Conservation (phyloP, 2,113 vertebrate species). For the Dermatemys mawii region DNA sequence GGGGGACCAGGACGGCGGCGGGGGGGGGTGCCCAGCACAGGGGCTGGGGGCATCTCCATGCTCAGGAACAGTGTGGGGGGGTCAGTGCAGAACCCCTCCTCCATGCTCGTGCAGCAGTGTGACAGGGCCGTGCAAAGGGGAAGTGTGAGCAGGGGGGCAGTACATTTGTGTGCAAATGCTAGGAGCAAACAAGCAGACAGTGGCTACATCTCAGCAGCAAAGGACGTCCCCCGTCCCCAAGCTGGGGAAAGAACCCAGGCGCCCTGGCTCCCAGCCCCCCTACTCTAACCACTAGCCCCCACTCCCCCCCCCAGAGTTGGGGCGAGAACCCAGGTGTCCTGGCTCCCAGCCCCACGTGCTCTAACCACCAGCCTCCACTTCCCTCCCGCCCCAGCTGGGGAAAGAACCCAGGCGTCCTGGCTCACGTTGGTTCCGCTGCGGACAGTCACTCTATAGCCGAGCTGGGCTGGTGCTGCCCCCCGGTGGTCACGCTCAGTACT, state of each 20-base stretch:
- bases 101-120: not conserved
- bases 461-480: not conserved
- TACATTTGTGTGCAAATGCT: not conserved
- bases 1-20: too few relatives aligned
- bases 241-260: not conserved
- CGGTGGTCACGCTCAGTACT: not conserved
- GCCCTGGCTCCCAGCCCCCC: too few relatives aligned
- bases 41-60: not conserved
- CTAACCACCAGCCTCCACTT: not conserved
- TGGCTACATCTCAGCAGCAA: too few relatives aligned
- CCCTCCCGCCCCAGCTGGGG: not conserved
- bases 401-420: not conserved
- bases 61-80: not conserved
- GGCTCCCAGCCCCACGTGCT: not conserved
- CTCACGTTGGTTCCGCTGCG: not conserved
- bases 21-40: too few relatives aligned
- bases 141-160: not conserved
- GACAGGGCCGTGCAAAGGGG: not conserved
- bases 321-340: not conserved
- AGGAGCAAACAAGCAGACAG: not conserved
- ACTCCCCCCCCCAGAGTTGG: not conserved
- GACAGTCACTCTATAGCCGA: not conserved
- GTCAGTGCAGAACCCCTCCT: not conserved
- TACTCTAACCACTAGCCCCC: not conserved
- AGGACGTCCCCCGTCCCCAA: too few relatives aligned